These are phyloP conservation scores for Adoxophyes honmai DNA, from an alignment of 1,140 invertebrate genomes.

Conservation along the genomic window DNA sequence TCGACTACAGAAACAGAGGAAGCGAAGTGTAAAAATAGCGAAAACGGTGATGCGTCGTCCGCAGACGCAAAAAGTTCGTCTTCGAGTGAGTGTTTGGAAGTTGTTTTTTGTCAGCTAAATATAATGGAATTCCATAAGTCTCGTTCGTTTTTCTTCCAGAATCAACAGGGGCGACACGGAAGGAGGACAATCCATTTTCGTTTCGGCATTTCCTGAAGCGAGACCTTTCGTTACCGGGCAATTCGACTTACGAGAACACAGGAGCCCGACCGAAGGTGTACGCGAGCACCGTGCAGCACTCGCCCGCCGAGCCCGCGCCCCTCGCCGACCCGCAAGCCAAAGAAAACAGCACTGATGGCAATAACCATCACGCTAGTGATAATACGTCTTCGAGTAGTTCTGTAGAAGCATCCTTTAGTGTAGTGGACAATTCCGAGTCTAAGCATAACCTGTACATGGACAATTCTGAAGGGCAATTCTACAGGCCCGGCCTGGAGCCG, in stretches of 20 bases:
- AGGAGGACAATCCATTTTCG: conserved; percentile 87
- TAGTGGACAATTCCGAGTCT: conserved; percentile 62
- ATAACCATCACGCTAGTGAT: conserved; percentile 53
- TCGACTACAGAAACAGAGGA: conserved; percentile 68
- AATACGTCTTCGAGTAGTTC: conserved; percentile 66
- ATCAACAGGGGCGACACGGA: conserved; percentile 68
- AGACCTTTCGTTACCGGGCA: conserved; percentile 72
- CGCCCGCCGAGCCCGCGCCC: conserved; percentile 47
- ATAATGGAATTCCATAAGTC: conserved; percentile 46
- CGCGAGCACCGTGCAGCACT: conserved; percentile 65
- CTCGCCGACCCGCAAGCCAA: conserved; percentile 60
- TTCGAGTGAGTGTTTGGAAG: conserved; percentile 64
- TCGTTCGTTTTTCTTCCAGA: conserved; percentile 60
- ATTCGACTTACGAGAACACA: conserved; percentile 71
- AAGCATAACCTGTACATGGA: conserved; percentile 65
- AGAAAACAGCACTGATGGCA: conserved; percentile 53
- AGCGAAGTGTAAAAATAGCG: conserved; percentile 62
- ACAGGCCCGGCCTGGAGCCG: conserved; percentile 65
- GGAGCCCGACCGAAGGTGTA: conserved; percentile 73
- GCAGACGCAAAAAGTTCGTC: conserved; percentile 57
- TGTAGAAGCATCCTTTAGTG: conserved; percentile 69
- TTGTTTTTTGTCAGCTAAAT: conserved; percentile 70
- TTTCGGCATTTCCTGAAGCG: conserved; percentile 88
- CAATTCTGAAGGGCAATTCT: conserved; percentile 54
- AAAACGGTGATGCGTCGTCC: conserved; percentile 51